Base-by-base conservation (phyloP, 2,797 vertebrate species). In the Intellagama lesueurii region DNA sequence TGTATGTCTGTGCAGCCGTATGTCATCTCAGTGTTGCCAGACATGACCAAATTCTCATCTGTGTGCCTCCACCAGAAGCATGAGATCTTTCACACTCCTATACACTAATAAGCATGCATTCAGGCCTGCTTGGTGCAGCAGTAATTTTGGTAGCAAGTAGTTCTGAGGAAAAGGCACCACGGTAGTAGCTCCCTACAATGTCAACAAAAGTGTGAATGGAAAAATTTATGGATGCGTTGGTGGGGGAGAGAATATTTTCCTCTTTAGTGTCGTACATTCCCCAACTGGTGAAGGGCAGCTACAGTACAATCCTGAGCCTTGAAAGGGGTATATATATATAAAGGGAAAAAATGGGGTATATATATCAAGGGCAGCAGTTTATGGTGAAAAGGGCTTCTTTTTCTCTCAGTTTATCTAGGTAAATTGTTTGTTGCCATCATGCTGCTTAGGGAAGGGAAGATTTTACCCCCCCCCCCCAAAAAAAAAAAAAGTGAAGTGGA, bases 21-120 rank as follows among this genome's bases (percentile, higher is more conserved):
- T 89, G 81, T 35, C 52, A 66, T 89, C 30, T 40, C 35, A 17
- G 44, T 81, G 79, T 76, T 90, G 79, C 84, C 88, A 77, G 88
- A 86, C 83, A 47, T 40, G 72, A 82, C 47, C 76, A 30, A 81
- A 86, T 75, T 89, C 56, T 76, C 69, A 68, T 81, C 40, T 70
- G 70, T 35, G 24, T 14, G 24, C 44, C 68, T 81, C 7, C 22
- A 60, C 32, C 52, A 52, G 22, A 84, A 28, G 49, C 64, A 32
- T 5, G 44, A 86, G 68, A 40, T 28, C 49, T 32, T 75, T 82
- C 66, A 30, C 30, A 73, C 26, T 35, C 69, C 52, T 19, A 40
- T 86, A 35, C 60, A 56, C 26, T 60, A 80, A 60, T 76, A 56
- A 22, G 40, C 17, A 76, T 26, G 60, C 49, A 49, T 73, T 22